phyloP scores from a whole-genome alignment of 2,797 vertebrate species.

The Oryzias sinensis region DNA sequence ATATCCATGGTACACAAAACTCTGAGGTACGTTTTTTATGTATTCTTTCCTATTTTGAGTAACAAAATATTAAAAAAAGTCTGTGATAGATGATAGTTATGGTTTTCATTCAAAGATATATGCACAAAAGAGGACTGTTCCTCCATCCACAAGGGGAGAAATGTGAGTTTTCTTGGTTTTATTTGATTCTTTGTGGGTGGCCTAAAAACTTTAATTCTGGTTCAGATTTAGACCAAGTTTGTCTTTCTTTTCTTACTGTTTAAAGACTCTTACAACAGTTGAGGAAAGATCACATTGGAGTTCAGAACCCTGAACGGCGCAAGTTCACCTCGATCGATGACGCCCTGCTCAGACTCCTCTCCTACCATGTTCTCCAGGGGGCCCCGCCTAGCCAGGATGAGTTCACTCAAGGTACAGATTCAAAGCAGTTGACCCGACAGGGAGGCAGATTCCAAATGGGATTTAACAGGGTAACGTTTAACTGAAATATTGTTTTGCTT shows the following conservation, averaged over 20 bases:
- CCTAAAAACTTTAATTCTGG: not conserved
- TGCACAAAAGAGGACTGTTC: conserved; percentile 87
- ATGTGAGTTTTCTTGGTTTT: conserved; percentile 80
- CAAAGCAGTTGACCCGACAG: not conserved
- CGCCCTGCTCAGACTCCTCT: conserved; percentile 86
- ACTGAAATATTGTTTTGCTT: conserved; percentile 1
- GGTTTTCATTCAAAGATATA: conserved; percentile 42
- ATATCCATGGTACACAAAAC: conserved; percentile 79
- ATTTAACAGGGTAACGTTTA: not conserved
- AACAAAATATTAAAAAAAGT: not conserved
- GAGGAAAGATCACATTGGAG: conserved; percentile 84
- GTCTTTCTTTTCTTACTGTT: conserved; percentile 1
- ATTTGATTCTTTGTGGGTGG: not conserved
- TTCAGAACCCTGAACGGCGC: conserved; percentile 82
- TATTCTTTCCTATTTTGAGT: not conserved
- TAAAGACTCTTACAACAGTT: conserved; percentile 88
- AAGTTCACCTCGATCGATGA: conserved; percentile 86
- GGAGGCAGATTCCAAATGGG: too few species aligned
- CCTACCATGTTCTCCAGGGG: conserved; percentile 94
- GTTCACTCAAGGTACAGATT: conserved; percentile 83
- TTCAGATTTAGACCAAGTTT: not conserved
- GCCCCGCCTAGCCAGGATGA: conserved; percentile 85
- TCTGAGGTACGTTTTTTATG: conserved; percentile 58
- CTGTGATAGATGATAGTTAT: not conserved
- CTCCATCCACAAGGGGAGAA: conserved; percentile 89